Conservation (phyloP, 2,888 invertebrate genomes). For the Blastobasis lacticolella region DNA sequence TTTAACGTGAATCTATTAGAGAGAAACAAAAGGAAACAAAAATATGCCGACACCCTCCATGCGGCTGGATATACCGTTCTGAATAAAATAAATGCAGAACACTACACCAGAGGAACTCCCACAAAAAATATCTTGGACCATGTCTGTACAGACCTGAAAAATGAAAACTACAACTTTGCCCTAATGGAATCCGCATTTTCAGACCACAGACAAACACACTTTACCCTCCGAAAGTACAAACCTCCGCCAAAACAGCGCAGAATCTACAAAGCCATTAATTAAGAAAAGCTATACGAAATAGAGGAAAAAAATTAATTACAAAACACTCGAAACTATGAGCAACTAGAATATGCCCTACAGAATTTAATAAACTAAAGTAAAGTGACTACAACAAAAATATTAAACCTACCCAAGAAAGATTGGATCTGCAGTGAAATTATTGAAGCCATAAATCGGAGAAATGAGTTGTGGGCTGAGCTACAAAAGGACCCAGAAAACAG, state of each 20-base stretch:
- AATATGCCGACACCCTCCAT: neutral
- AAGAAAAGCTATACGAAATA: conserved; percentile 4
- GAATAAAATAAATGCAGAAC: conserved; percentile 11
- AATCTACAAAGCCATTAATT: conserved; percentile 13
- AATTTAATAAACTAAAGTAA: too few relatives aligned
- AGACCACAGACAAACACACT: conserved; percentile 13
- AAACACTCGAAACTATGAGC: conserved; percentile 1
- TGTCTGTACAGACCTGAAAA: conserved; percentile 12
- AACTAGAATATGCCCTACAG: neutral
- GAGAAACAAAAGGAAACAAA: conserved; percentile 2
- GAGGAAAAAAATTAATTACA: conserved; percentile 3
- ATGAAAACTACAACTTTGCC: too few relatives aligned
- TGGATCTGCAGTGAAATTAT: too few relatives aligned
- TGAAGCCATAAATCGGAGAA: too few relatives aligned
- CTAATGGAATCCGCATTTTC: conserved; percentile 10
- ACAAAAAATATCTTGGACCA: conserved; percentile 14
- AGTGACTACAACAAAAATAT: too few relatives aligned
- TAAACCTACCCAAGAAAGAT: too few relatives aligned
- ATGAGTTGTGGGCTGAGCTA: too few relatives aligned
- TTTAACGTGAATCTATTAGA: conserved; percentile 14
- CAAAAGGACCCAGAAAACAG: too few relatives aligned
- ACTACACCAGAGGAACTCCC: conserved; percentile 9
- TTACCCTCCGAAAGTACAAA: conserved; percentile 11
- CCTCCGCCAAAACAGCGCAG: too few relatives aligned
- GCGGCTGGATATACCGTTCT: conserved; percentile 10